Evolutionary conservation across 2,797 vertebrate genomes (phyloP), one percentile per base, ranked within the genome.

Genomic region (Crax fasciolata): DNA sequence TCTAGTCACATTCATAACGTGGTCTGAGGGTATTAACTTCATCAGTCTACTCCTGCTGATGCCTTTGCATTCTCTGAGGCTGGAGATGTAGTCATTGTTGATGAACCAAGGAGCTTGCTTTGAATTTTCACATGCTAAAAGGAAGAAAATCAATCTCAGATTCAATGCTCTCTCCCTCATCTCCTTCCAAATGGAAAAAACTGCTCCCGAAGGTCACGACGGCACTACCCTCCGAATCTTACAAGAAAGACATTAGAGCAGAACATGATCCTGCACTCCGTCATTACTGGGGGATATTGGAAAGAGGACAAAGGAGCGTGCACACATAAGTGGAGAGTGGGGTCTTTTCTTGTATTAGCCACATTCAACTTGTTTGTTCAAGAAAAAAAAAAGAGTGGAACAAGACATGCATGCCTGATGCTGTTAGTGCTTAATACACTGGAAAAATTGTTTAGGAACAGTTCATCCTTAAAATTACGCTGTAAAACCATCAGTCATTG

Each of bases 111-210:
- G 77, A 89, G 77, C 63, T 95, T 94, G 93, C 96, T 97, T 96
- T 96, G 96, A 97, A 96, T 96, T 97, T 96, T 85, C 96, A 94
- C 94, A 96, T 96, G 67, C 96, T 96, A 96, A 96, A 95, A 94
- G 93, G 89, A 96, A 41, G 80, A 96, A 97, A 96, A 95, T 96
- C 96, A 96, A 95, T 97, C 94, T 96, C 94, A 94, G 88, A 96
- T 96, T 96, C 95, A 96, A 96, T 94, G 94, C 94, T 87, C 48
- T 89, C 63, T 92, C 85, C 80, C 70, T 90, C 80, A 7, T 90
- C 91, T 94, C 83, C 93, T 95, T 96, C 96, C 95, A 96, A 88
- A 96, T 91, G 89, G 93, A 95, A 94, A 76, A 95, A 95, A 80
- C 82, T 94, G 85, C 94, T 95, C 96, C 85, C 11, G 54, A 95